A percentile compares a stretch with the other conserved stretches of the same genome.
These are phyloP conservation scores for Gadus macrocephalus DNA, from an alignment of 2,113 vertebrate genomes.

Conservation along the genomic window DNA sequence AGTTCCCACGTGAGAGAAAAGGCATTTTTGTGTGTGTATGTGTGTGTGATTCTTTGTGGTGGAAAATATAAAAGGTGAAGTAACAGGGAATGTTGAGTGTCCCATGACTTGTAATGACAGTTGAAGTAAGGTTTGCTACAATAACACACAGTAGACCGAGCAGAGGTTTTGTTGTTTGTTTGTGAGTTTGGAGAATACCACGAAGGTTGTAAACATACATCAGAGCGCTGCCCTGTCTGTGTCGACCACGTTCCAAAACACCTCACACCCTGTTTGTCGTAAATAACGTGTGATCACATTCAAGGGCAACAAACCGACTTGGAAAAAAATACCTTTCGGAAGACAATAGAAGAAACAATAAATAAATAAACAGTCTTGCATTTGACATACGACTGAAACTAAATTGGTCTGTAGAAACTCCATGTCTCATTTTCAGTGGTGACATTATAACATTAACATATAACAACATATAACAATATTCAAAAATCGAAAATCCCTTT, in stretches of 20 bases:
- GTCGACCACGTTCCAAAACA: slow-evolving; percentile 17
- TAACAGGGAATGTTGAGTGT: no score
- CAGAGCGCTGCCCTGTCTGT: slow-evolving; percentile 26
- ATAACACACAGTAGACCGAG: no score
- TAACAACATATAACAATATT: slow-evolving; percentile 24
- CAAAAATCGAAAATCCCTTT: no score
- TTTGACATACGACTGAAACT: slow-evolving; percentile 28
- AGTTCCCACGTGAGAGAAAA: no score
- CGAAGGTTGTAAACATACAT: slow-evolving; percentile 52
- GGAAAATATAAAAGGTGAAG: no score
- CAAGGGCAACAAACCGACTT: slow-evolving; percentile 22
- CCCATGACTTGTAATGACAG: no score
- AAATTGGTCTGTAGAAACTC: slow-evolving; percentile 25
- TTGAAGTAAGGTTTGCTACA: no score
- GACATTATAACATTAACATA: slow-evolving; percentile 24
- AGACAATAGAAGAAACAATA: slow-evolving; percentile 18
- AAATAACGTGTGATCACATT: slow-evolving; percentile 1
- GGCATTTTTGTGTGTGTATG: no score
- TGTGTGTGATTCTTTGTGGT: no score
- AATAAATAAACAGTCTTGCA: slow-evolving; percentile 29
- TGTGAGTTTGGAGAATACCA: slow-evolving; percentile 16
- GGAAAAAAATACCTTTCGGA: slow-evolving; percentile 33
- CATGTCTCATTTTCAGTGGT: slow-evolving; percentile 9
- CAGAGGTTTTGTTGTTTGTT: no score
- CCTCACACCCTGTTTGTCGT: slow-evolving; percentile 20